Base-by-base conservation (phyloP, 2,888 invertebrate species). In the Zootermopsis nevadensis region DNA sequence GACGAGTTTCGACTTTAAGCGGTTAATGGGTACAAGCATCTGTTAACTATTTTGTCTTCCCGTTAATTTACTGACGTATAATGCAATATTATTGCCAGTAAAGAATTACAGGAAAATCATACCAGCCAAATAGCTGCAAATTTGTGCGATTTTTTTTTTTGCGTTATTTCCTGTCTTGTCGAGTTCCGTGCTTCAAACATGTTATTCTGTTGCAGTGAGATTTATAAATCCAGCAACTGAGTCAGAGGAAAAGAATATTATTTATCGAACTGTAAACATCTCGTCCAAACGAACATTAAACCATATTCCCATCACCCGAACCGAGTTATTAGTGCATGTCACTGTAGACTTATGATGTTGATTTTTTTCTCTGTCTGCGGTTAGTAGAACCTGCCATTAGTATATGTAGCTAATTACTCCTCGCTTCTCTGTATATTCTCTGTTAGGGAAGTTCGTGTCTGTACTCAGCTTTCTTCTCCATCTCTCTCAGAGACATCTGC, bases 401-500 rank as follows among this genome's bases (percentile, higher is more conserved):
- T 60, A n/a, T 27, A n/a, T 60, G 27, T 60, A 60, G 60, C 60
- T 60, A 60, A 60, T 60, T 60, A 60, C 38, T 27, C n/a, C 30
- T 30, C 38, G 76, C 42, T 76, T 76, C 38, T 27, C 42, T 42
- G 27, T 42, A 60, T 27, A n/a, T 60, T 7, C n/a, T 10, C 60
- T 8, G 8, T 3, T n/a, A n/a, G 60, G n/a, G 60, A 60, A 27
- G 0, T 60, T n/a, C 27, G 27, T 76, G n/a, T 76, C 76, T 42
- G 27, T 48, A 24, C 48, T 38, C 38, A 35, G 38, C 74, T 69
- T 35, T 33, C 53, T 80, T 74, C 38, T 72, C 80, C 48, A 24
- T 27, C 74, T 53, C 55, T 77, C 77, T 22, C 31, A 66, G 48
- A 79, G 83, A 82, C 83, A 83, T 83, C 81, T 83, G 83, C 79